phyloP scores from a whole-genome alignment of 1,140 invertebrate genomes.

The Nomia melanderi region DNA sequence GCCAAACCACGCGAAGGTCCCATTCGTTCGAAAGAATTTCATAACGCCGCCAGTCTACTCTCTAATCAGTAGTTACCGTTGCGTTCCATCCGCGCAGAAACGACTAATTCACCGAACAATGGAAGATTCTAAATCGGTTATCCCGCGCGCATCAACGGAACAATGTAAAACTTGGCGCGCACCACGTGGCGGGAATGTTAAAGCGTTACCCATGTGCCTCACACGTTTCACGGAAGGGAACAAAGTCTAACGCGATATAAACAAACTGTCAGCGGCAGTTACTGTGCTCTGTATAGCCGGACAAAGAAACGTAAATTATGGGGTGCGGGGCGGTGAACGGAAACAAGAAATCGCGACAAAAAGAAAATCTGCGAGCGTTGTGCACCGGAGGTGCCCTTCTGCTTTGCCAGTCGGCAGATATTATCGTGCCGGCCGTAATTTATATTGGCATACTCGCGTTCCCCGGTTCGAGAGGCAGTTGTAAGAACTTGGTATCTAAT shows the following conservation, averaged over 20 bases:
- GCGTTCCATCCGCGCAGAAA: no score
- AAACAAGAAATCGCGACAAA: constrained; percentile 1
- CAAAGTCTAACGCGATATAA: constrained; percentile 15
- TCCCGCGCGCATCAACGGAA: background rate
- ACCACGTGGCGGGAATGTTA: background rate
- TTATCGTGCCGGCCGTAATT: constrained; percentile 59
- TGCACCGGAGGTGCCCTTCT: constrained; percentile 15
- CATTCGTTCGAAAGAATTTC: no score
- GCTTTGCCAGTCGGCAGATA: constrained; percentile 40
- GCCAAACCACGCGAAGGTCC: no score
- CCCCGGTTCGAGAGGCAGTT: constrained; percentile 50
- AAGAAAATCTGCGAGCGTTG: constrained; percentile 31
- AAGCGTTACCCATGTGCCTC: background rate
- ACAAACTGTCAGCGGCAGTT: constrained; percentile 36
- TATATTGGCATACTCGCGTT: constrained; percentile 55
- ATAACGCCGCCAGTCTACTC: no score
- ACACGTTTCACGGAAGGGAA: background rate
- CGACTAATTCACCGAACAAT: no score
- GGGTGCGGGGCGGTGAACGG: background rate
- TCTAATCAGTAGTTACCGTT: no score
- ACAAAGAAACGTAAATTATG: constrained; percentile 49
- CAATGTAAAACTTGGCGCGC: background rate
- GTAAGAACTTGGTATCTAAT: constrained; percentile 72
- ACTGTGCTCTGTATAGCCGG: background rate
- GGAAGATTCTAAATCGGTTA: no score